A percentile compares a stretch with the other conserved stretches of the same genome.
These are phyloP conservation scores for Scaptomyza graminum DNA, from an alignment of 1,140 invertebrate genomes.

Conservation along the genomic window DNA sequence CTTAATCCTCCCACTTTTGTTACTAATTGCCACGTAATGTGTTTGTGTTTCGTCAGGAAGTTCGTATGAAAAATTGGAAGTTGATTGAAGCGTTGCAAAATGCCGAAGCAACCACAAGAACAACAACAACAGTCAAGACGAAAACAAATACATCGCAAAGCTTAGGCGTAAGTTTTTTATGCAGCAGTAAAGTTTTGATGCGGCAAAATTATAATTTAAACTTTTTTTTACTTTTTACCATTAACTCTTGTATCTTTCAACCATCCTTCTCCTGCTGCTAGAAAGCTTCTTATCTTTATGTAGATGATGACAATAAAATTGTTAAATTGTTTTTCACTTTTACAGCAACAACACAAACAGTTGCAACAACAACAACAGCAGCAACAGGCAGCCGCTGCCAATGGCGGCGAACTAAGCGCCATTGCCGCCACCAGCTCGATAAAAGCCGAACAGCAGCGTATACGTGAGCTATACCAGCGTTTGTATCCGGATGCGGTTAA, in stretches of 20 bases:
- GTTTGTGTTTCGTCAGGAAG: conserved; percentile 86
- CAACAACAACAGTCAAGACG: conserved; percentile 76
- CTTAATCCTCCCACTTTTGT: conserved; percentile 13
- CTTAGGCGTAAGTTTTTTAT: conserved; percentile 84
- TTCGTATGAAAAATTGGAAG: conserved; percentile 94
- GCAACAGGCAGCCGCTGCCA: conserved; percentile 14
- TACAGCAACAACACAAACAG: conserved; percentile 69
- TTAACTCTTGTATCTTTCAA: neutral
- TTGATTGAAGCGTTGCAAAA: conserved; percentile 93
- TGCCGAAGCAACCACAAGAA: conserved; percentile 86
- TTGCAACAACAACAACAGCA: conserved; percentile 57
- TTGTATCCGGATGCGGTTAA: conserved; percentile 80
- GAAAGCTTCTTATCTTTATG: neutral
- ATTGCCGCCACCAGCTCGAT: conserved; percentile 36
- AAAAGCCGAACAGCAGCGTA: conserved; percentile 74
- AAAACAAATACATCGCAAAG: conserved; percentile 78
- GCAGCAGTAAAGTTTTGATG: neutral
- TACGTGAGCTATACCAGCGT: conserved; percentile 77
- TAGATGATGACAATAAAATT: neutral
- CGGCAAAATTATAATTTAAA: too few species aligned
- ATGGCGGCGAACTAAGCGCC: conserved; percentile 33
- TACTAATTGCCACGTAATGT: conserved; percentile 67
- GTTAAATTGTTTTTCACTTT: conserved; percentile 27
- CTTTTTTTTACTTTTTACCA: too few species aligned
- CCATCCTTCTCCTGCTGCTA: neutral